Evolutionary conservation across 35 echinoderm and acorn worm species (phyloP).

Genomic region (Ophioderma brevispina): DNA sequence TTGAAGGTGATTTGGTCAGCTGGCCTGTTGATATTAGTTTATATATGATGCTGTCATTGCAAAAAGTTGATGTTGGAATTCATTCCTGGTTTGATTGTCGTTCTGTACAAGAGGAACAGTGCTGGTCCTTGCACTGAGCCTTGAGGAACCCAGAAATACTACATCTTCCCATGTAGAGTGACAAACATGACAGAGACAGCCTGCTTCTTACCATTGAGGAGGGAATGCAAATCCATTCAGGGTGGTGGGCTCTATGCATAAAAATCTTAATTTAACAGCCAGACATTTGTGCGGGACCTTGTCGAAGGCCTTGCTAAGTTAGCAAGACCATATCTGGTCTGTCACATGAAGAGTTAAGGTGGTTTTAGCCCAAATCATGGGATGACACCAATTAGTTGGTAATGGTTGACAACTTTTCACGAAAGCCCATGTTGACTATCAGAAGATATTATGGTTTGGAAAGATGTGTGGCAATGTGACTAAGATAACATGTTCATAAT

Average conservation of each 20-base stretch:
- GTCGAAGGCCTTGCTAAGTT: slow-evolving; percentile 78
- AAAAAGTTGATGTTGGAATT: slow-evolving; percentile 25
- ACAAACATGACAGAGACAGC: slow-evolving; percentile 1
- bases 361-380: slow-evolving; percentile 52
- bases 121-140: slow-evolving; percentile 51
- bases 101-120: slow-evolving; percentile 44
- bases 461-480: slow-evolving; percentile 46
- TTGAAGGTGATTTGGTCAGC: slow-evolving; percentile 35
- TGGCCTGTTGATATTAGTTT: slow-evolving; percentile 6
- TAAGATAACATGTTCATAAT: slow-evolving; percentile 60
- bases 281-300: slow-evolving; percentile 50
- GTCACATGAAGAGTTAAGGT: slow-evolving; percentile 27
- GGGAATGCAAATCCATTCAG: slow-evolving; percentile 34
- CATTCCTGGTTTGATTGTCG: slow-evolving; percentile 10
- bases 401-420: slow-evolving; percentile 34
- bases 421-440: slow-evolving; percentile 64
- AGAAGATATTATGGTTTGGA: slow-evolving; percentile 46
- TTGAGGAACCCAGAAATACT: slow-evolving; percentile 60
- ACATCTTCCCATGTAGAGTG: slow-evolving; percentile 22
- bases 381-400: slow-evolving; percentile 31
- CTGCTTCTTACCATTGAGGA: slow-evolving; percentile 1
- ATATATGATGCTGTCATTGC: slow-evolving; percentile 51
- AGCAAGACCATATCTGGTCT: slow-evolving; percentile 69
- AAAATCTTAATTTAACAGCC: slow-evolving; percentile 39
- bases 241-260: slow-evolving; percentile 10